Evolutionary conservation across 1,140 invertebrate species (phyloP).

Genomic region (Marisa cornuarietis): DNA sequence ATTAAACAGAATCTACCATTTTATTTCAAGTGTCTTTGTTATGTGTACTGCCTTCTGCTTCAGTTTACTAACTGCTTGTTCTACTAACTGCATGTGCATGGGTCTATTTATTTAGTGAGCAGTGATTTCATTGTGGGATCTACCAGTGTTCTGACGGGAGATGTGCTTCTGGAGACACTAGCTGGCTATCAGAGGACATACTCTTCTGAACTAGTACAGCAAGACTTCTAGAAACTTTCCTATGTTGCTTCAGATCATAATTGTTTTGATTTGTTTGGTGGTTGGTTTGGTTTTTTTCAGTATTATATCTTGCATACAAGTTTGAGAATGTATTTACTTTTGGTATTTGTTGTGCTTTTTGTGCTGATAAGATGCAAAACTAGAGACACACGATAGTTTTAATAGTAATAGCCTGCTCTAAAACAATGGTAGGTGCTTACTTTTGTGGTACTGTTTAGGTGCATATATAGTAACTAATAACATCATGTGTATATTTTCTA

Average conservation of each 20-base stretch:
- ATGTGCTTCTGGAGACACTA: constrained; percentile 27
- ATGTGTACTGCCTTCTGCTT: background rate
- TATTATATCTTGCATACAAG: background rate
- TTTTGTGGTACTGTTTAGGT: too few relatives aligned
- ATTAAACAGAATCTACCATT: background rate
- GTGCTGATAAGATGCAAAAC: too few relatives aligned
- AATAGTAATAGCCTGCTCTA: too few relatives aligned
- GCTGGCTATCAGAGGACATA: too few relatives aligned
- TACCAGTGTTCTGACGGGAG: constrained; percentile 91
- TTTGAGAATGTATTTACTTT: background rate
- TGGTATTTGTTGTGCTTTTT: too few relatives aligned
- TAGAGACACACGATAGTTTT: too few relatives aligned
- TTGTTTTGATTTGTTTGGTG: background rate
- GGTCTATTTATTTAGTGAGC: constrained; percentile 72
- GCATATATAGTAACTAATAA: too few relatives aligned
- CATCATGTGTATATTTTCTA: too few relatives aligned
- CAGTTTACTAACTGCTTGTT: constrained; percentile 8
- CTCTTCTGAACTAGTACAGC: background rate
- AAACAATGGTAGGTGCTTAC: too few relatives aligned
- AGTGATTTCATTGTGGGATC: constrained; percentile 94
- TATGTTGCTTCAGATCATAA: background rate
- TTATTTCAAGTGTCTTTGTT: background rate
- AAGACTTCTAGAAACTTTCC: background rate
- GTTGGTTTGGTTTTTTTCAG: too few relatives aligned
- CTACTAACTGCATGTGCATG: background rate